Conservation (phyloP, 1,140 invertebrate species). For the Hyposmocoma kahamanoa region DNA sequence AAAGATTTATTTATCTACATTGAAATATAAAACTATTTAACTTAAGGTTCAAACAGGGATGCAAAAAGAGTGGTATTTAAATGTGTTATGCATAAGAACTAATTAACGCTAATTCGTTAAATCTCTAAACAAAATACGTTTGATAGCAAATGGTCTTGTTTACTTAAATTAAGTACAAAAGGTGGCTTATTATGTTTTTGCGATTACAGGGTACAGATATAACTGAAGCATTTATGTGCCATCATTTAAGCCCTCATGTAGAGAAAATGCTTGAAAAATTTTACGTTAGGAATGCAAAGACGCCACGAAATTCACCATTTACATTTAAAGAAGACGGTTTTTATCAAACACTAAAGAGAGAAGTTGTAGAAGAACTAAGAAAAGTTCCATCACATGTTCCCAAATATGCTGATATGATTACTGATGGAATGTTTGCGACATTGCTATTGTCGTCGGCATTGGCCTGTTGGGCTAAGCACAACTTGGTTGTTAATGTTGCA, state of each 20-base stretch:
- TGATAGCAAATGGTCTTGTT: too few relatives aligned
- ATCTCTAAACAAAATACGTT: too few relatives aligned
- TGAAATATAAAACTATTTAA: too few relatives aligned
- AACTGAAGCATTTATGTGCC: constrained; percentile 82
- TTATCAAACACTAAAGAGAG: constrained; percentile 78
- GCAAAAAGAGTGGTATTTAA: too few relatives aligned
- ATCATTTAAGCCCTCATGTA: constrained; percentile 75
- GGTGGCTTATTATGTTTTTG: too few relatives aligned
- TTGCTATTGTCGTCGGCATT: constrained; percentile 31
- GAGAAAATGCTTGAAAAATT: constrained; percentile 76
- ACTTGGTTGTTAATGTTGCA: constrained; percentile 31
- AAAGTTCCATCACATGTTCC: constrained; percentile 39
- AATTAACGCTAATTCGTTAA: too few relatives aligned
- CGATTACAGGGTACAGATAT: constrained; percentile 83
- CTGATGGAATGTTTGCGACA: constrained; percentile 40
- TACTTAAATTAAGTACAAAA: too few relatives aligned
- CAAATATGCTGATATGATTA: constrained; percentile 32
- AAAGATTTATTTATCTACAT: too few relatives aligned
- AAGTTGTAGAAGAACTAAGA: constrained; percentile 71
- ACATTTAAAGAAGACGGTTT: constrained; percentile 83
- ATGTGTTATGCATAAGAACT: too few relatives aligned
- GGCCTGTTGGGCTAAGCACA: constrained; percentile 28
- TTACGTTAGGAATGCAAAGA: constrained; percentile 74
- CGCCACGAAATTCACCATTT: constrained; percentile 77
- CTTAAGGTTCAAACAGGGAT: too few relatives aligned